These are phyloP conservation scores for Pharmacophagus antenor DNA, from an alignment of 2,888 invertebrate genomes.

Conservation along the genomic window DNA sequence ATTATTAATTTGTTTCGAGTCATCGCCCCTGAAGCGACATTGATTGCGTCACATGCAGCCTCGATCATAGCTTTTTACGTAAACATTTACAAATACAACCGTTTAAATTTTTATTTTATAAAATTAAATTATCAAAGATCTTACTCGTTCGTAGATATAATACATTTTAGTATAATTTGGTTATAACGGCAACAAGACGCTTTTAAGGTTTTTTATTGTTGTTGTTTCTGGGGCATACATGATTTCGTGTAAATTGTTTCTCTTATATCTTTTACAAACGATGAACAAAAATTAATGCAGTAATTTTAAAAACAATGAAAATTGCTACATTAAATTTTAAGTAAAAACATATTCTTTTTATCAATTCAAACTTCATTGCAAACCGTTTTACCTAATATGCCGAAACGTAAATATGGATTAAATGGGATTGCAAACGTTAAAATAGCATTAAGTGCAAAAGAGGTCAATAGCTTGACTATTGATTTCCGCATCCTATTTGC, in stretches of 20 bases:
- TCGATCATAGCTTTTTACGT: constrained; percentile 40
- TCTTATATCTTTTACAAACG: no score
- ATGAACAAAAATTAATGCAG: no score
- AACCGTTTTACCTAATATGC: no score
- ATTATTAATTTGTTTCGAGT: constrained; percentile 44
- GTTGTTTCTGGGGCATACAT: neutral
- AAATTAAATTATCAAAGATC: constrained; percentile 15
- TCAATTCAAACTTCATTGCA: no score
- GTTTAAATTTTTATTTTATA: constrained; percentile 19
- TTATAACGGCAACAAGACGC: neutral
- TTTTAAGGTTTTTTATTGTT: neutral
- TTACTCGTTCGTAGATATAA: neutral
- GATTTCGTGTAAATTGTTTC: neutral
- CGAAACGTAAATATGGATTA: no score
- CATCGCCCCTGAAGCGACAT: constrained; percentile 38
- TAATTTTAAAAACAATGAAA: no score
- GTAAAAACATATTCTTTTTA: no score
- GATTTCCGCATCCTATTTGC: no score
- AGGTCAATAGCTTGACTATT: no score
- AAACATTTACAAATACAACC: constrained; percentile 18
- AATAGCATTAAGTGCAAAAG: no score
- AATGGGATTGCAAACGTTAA: no score
- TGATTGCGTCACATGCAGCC: constrained; percentile 43
- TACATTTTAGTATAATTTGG: constrained; percentile 8
- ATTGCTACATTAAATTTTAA: no score